These are phyloP conservation scores for Diorhabda elongata DNA, from an alignment of 1,140 invertebrate genomes.

Conservation along the genomic window DNA sequence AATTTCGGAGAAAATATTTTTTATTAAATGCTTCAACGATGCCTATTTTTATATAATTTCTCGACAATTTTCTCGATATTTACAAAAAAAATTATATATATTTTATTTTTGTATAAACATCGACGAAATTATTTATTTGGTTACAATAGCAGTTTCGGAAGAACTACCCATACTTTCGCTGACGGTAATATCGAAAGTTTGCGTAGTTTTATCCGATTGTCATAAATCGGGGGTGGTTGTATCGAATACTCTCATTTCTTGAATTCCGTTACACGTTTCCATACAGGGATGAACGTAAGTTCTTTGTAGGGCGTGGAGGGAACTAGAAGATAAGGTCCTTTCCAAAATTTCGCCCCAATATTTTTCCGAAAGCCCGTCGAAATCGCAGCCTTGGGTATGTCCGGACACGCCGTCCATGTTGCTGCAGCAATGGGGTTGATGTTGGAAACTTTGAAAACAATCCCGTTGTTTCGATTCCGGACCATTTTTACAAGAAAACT, in stretches of 20 bases:
- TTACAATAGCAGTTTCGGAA: conserved; percentile 40
- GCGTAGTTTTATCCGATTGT: conserved; percentile 46
- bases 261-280: conserved; percentile 40
- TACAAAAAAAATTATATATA: too few species aligned
- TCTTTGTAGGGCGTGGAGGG: conserved; percentile 59
- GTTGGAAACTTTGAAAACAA: conserved; percentile 22
- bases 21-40: too few species aligned
- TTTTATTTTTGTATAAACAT: too few species aligned
- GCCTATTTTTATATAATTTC: too few species aligned
- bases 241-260: conserved; percentile 40
- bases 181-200: conserved; percentile 38
- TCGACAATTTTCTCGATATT: too few species aligned
- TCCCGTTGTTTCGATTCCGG: conserved; percentile 24
- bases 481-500: conserved; percentile 40
- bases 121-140: conserved; percentile 26
- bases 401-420: conserved; percentile 31
- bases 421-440: conserved; percentile 32
- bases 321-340: conserved; percentile 64
- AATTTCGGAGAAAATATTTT: too few species aligned
- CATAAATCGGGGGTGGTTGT: conserved; percentile 44
- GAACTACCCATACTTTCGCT: conserved; percentile 42
- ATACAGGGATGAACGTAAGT: conserved; percentile 35
- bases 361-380: conserved; percentile 68
- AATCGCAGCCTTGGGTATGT: conserved; percentile 51
- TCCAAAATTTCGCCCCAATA: conserved; percentile 74